A percentile compares a stretch with the other conserved stretches of the same genome.
phyloP scores from a whole-genome alignment of 2,888 invertebrate genomes.

The Drosophila anomelani region DNA sequence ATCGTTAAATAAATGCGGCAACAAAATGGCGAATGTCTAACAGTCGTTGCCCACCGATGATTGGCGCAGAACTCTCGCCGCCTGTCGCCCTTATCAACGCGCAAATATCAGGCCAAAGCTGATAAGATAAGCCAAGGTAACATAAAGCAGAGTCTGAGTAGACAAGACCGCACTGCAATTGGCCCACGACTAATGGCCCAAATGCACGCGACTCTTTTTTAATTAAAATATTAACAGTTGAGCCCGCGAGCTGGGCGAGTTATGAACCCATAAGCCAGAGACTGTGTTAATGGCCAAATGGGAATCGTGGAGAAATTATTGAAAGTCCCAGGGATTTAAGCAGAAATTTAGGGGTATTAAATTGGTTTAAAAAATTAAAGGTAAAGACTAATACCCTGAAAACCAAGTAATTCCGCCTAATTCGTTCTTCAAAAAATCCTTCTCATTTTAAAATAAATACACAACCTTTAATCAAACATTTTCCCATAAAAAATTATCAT shows the following conservation, averaged over 20 bases:
- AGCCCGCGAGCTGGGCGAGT: conserved; percentile 4
- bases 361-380: neutral
- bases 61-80: conserved; percentile 53
- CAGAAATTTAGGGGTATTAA: neutral
- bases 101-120: conserved; percentile 60
- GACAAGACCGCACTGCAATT: conserved; percentile 4
- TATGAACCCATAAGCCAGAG: conserved; percentile 14
- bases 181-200: conserved; percentile 28
- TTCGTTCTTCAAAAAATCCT: neutral
- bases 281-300: conserved; percentile 21
- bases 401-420: neutral
- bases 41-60: conserved; percentile 50
- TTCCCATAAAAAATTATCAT: neutral
- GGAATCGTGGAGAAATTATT: neutral
- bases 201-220: conserved; percentile 64
- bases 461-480: neutral
- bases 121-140: conserved; percentile 65
- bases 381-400: neutral
- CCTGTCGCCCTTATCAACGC: conserved; percentile 51
- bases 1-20: conserved; percentile 22
- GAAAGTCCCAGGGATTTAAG: neutral
- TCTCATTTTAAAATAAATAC: neutral
- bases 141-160: neutral
- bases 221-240: conserved; percentile 68
- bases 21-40: conserved; percentile 69